These are phyloP conservation scores for Hirudo medicinalis DNA, from an alignment of 1,140 invertebrate genomes.

Conservation along the genomic window DNA sequence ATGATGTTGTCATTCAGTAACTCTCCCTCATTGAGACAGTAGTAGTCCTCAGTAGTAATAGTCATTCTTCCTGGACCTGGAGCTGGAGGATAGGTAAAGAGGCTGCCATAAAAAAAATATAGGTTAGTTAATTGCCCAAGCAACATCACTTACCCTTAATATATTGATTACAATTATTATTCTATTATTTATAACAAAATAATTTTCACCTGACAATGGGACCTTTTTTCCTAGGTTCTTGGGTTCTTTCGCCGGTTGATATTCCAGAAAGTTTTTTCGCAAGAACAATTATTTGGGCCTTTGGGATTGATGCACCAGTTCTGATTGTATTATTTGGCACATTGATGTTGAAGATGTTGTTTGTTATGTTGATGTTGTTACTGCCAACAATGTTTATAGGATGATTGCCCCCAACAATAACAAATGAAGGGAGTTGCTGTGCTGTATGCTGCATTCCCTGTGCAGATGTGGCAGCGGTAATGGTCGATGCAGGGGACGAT, in stretches of 20 bases:
- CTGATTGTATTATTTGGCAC: conserved; percentile 1
- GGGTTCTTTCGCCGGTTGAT: not conserved
- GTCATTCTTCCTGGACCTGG: conserved; percentile 5
- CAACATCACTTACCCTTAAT: not conserved
- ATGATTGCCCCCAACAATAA: no score
- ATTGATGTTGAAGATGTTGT: not conserved
- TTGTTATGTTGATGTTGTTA: not conserved
- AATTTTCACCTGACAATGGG: not conserved
- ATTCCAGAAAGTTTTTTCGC: not conserved
- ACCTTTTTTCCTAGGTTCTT: not conserved
- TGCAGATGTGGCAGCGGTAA: no score
- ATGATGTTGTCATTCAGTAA: conserved; percentile 5
- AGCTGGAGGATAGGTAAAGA: conserved; percentile 4
- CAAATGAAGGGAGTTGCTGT: no score
- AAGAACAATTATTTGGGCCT: no score
- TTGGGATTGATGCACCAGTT: no score
- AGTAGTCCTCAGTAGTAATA: conserved; percentile 1
- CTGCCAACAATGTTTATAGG: not conserved
- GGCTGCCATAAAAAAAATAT: not conserved
- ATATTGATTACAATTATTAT: not conserved
- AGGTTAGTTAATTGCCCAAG: not conserved
- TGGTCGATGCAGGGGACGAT: no score
- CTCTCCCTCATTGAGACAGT: conserved; percentile 1
- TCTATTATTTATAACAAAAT: not conserved
- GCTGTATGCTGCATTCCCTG: no score